Conservation (phyloP, 2,888 invertebrate genomes). For the Amphipyra berbera region DNA sequence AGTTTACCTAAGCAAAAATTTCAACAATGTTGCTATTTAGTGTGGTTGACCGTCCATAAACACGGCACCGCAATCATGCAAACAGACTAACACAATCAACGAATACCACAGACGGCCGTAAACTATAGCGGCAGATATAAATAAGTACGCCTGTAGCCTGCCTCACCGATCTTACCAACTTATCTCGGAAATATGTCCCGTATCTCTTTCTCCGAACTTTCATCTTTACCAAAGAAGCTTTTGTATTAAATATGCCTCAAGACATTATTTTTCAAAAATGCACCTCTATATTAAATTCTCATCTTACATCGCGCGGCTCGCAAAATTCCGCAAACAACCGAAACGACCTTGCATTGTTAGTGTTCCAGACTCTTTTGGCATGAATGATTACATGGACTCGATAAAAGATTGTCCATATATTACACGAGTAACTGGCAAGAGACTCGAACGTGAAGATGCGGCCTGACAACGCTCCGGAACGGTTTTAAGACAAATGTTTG, state of each 20-base stretch:
- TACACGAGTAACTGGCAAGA: conserved; percentile 34
- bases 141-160: conserved; percentile 68
- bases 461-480: conserved; percentile 28
- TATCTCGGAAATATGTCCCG: conserved; percentile 73
- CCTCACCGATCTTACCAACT: conserved; percentile 72
- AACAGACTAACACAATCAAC: conserved; percentile 79
- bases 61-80: conserved; percentile 69
- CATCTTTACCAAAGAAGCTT: conserved; percentile 53
- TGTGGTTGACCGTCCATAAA: conserved; percentile 64
- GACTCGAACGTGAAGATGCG: conserved; percentile 34
- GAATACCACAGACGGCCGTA: conserved; percentile 78
- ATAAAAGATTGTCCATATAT: conserved; percentile 60
- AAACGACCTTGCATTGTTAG: conserved; percentile 79
- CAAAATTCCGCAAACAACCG: conserved; percentile 68
- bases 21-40: conserved; percentile 61
- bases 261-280: conserved; percentile 45
- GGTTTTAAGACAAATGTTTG: conserved; percentile 51
- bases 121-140: conserved; percentile 77
- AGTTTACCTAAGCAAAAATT: conserved; percentile 43
- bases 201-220: conserved; percentile 69
- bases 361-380: conserved; percentile 62
- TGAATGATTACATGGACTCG: conserved; percentile 63
- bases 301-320: conserved; percentile 55
- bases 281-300: conserved; percentile 49
- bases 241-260: conserved; percentile 47